Base-by-base conservation (phyloP, 2,797 vertebrate species). In the Rhinogobio ventralis region DNA sequence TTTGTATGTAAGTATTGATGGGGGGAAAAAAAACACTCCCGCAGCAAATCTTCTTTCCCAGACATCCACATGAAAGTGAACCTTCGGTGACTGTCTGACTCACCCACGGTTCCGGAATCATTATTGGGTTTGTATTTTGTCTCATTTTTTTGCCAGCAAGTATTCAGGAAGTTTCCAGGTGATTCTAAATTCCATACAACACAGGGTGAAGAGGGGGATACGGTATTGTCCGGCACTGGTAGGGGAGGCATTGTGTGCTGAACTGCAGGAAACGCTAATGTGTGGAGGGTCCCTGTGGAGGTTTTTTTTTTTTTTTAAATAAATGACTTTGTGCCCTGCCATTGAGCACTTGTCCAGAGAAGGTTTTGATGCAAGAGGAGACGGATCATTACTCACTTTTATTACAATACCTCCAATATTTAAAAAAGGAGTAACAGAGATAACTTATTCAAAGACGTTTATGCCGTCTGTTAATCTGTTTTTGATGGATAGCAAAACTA, bases 1-100 rank as follows among this genome's bases (percentile, higher is more conserved):
- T 95, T 95, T 96, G 94, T 96, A 95, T 93, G 96, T 96, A 95
- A 94, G 94, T 95, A 95, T 94, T 93, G 94, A 90, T 90, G 93
- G 88, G 68, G 66, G 42, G 60, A 45, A 68, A 51, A 80, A 60
- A 86, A 71, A 39, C 36, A 72, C 71, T 64, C 64, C 11, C 73
- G 76, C 60, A 17, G 4, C 57, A 69, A 28, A 87, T 81, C 66
- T 83, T 75, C 82, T 88, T 88, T 90, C 75, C 72, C 79, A 87
- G 83, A 86, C 36, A 85, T 71, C 68, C 80, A 86, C 57, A 85
- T 76, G 79, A 75, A 88, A 86, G 86, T 62, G 84, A 86, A 89
- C 87, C 83, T 71, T 85, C 81, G 72, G 90, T 89, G 90, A 91
- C 89, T 85, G 82, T 89, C 85, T 62, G 81, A 45, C 88, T 79